Base-by-base conservation (phyloP, 1,140 invertebrate species). In the Sesamia nonagrioides region DNA sequence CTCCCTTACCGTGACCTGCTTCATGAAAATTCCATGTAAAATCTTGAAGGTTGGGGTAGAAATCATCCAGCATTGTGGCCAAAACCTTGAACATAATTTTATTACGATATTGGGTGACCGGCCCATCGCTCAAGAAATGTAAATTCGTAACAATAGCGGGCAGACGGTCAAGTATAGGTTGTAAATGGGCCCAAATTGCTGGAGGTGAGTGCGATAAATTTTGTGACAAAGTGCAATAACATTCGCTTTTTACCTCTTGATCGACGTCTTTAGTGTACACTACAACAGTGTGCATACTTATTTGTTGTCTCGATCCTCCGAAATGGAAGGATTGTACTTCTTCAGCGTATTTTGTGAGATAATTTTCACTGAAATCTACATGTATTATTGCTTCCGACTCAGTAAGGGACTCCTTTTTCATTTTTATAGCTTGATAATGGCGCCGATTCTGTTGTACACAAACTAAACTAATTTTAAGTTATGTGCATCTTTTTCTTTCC, bases 1-100 rank as follows among this genome's bases (percentile, higher is more conserved):
- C n/a, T 1, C 93, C 94, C 82, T 95, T 95, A 6, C 92, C 92
- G 82, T 95, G 95, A 0, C 92, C 92, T 27, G 85, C 83, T 80
- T 95, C 92, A 9, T 72, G 76, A 81, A 89, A 95, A 78, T 95
- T 95, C 80, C 77, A 83, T n/a, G 79, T 83, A 60, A 81, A 89
- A 17, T 84, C 82, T 58, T 71, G 40, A 21, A 82, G 45, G 80
- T 80, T 66, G 80, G 69, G 80, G 83, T 76, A 18, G 61, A 68
- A 40, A 82, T 79, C 33, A 13, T 21, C 11, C 0, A 85, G 50
- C 54, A 63, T 82, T 0, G 68, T 68, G 17, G 78, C 80, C 75
- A 86, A 18, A 6, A 81, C 73, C n/a, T 21, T 81, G 77, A 86
- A 86, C 80, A 82, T 83, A 2, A 42, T 77, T n/a, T n/a, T n/a